Percentiles rank a stretch among this genome's conserved stretches.
These are phyloP conservation scores for Elanus axillaris DNA, from an alignment of 2,113 vertebrate species.

Conservation along the genomic window DNA sequence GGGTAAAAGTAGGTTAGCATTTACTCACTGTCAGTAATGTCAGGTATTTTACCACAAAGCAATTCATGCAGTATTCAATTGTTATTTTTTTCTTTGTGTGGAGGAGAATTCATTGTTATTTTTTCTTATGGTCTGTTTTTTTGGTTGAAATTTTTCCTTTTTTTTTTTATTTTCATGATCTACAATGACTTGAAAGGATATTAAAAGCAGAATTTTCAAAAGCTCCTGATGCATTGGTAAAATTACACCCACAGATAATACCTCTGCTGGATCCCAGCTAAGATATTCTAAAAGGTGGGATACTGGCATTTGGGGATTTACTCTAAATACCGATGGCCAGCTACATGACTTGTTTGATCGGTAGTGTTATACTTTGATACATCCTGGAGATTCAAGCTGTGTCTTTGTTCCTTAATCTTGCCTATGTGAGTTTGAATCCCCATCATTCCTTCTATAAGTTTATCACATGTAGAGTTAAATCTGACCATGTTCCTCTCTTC, in stretches of 20 bases:
- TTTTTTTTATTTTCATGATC: neutral
- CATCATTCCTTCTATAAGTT: neutral
- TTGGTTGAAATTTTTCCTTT: neutral
- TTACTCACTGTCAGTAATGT: neutral
- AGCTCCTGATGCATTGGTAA: neutral
- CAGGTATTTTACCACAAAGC: neutral
- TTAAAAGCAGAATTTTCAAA: neutral
- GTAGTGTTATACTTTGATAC: neutral
- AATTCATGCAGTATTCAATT: neutral
- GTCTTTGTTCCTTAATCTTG: neutral
- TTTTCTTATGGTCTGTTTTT: neutral
- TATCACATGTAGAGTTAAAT: neutral
- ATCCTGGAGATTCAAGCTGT: neutral
- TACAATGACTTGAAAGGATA: neutral
- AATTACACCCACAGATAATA: neutral
- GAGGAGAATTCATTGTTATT: neutral
- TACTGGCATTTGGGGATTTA: neutral
- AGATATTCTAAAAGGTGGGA: neutral
- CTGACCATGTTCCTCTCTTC: neutral
- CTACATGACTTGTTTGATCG: neutral
- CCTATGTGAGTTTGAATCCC: neutral
- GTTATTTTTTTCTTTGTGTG: neutral
- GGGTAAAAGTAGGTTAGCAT: neutral
- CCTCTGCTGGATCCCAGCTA: neutral
- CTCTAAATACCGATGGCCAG: neutral